Evolutionary conservation across 2,113 vertebrate species (phyloP).

Genomic region (Porphyrio hochstetteri): DNA sequence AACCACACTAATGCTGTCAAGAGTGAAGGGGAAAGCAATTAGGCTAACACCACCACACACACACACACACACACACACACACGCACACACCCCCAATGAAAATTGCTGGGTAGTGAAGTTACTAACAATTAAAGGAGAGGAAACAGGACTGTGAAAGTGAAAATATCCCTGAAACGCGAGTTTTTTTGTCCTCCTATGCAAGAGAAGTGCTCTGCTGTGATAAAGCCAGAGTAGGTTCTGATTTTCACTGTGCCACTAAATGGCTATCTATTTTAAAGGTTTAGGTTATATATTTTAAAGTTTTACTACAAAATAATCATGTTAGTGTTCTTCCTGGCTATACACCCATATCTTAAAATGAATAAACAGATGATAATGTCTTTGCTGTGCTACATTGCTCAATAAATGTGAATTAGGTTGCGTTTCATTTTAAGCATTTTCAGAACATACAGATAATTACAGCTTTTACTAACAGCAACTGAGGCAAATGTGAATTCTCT

Average conservation of each 20-base stretch:
- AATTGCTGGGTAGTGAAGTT: rapidly evolving
- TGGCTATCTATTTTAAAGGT: background rate
- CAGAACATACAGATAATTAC: conserved; percentile 15
- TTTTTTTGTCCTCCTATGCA: background rate
- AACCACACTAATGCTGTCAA: background rate
- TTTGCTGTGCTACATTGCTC: background rate
- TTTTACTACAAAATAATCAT: background rate
- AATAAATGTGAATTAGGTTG: conserved; percentile 1
- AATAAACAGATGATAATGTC: background rate
- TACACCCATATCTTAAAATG: background rate
- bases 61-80: too few species aligned
- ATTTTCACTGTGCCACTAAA: background rate
- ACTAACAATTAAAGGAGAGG: background rate
- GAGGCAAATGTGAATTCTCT: conserved; percentile 14
- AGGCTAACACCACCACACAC: background rate
- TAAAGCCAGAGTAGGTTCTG: background rate
- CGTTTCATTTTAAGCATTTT: conserved; percentile 9
- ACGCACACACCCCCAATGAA: background rate
- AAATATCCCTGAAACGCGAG: background rate
- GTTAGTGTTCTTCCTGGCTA: background rate
- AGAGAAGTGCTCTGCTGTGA: background rate
- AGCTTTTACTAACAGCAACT: conserved; percentile 4
- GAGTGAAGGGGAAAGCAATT: background rate
- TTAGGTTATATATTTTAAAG: background rate
- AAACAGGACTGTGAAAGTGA: background rate